Percentiles rank a stretch among this genome's conserved stretches.
phyloP scores from a whole-genome alignment of 2,797 vertebrate genomes.

The Channa striata region DNA sequence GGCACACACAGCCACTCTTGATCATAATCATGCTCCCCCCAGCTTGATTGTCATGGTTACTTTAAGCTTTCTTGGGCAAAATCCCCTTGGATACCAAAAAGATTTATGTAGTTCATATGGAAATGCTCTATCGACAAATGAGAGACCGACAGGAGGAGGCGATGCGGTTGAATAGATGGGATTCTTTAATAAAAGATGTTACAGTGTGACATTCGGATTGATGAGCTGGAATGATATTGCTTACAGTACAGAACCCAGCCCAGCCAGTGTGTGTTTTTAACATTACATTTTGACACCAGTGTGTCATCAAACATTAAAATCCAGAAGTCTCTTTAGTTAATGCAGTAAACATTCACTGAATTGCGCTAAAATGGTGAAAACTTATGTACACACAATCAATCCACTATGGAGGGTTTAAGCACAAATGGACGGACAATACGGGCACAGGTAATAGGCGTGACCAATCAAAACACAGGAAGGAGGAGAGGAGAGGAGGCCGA shows the following conservation, averaged over 20 bases:
- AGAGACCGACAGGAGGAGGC: slow-evolving; percentile 17
- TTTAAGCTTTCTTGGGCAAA: slow-evolving; percentile 30
- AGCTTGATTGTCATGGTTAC: slow-evolving; percentile 55
- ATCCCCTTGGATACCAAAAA: slow-evolving; percentile 21
- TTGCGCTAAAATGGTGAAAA: slow-evolving; percentile 47
- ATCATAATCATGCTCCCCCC: slow-evolving; percentile 41
- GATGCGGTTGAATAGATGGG: slow-evolving; percentile 73
- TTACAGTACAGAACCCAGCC: slow-evolving; percentile 66
- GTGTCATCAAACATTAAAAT: slow-evolving; percentile 29
- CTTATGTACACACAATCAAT: slow-evolving; percentile 47
- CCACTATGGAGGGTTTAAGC: slow-evolving; percentile 31
- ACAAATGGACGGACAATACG: slow-evolving; percentile 41
- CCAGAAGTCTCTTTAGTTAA: slow-evolving; percentile 32
- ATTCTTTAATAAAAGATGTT: slow-evolving; percentile 78
- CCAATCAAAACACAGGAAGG: slow-evolving; percentile 30
- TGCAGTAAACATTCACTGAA: slow-evolving; percentile 61
- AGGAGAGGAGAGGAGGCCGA: slow-evolving; percentile 9
- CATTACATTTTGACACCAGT: slow-evolving; percentile 17
- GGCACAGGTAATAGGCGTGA: slow-evolving; percentile 42
- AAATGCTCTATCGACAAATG: not conserved
- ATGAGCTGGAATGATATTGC: slow-evolving; percentile 68
- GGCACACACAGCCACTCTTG: slow-evolving; percentile 33
- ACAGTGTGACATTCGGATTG: slow-evolving; percentile 60
- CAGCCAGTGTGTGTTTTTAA: slow-evolving; percentile 37
- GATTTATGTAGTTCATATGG: not conserved